Base-by-base conservation (phyloP, 2,113 vertebrate genomes). In the Choloepus hoffmanni region DNA sequence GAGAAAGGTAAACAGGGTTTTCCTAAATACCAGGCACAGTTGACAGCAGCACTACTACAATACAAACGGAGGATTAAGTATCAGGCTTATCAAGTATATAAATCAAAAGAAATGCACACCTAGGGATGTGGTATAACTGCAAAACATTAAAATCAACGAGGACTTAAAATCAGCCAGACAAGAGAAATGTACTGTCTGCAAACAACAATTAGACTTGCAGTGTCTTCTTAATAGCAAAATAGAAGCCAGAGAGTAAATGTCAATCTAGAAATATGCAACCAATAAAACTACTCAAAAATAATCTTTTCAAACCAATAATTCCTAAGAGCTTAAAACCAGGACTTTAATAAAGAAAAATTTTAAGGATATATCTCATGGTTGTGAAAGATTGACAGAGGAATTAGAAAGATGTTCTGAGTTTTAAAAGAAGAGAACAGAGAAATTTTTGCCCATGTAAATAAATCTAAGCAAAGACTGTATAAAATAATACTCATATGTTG, bases 181-280 rank as follows among this genome's bases (percentile, higher is more conserved):
- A 43, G 76, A 65, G 70, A 85, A 58, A 45, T 21, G 14, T 8
- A 81, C 53, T 74, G 77, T 28, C 23, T 67, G 14, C 40, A 30
- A 55, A 85, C 60, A 95, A 68, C 73, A 81, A 81, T 77, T 90
- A 21, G 48, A 43, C 19, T 50, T 5, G 53, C 50, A 63, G 3
- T 19, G 55, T 2, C n/a, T 48, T 74, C 55, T 48, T 77, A 40
- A 43, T 14, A 14, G 23, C 3, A 36, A 78, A 67, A 45, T 79
- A 48, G 33, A 89, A 68, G 33, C 23, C 40, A 65, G 26, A 79
- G 63, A 67, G 45, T 58, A 81, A 88, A 78, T 79, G 6, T 78
- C 40, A 65, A 40, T 43, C 72, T 70, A 85, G 76, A 95, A 96
- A 90, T 77, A 79, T 30, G 58, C 33, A n/a, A 12, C 90, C 60